A percentile compares a stretch with the other conserved stretches of the same genome.
Evolutionary conservation across 1,140 invertebrate species (phyloP).

Genomic region (Nixonia krombeini): DNA sequence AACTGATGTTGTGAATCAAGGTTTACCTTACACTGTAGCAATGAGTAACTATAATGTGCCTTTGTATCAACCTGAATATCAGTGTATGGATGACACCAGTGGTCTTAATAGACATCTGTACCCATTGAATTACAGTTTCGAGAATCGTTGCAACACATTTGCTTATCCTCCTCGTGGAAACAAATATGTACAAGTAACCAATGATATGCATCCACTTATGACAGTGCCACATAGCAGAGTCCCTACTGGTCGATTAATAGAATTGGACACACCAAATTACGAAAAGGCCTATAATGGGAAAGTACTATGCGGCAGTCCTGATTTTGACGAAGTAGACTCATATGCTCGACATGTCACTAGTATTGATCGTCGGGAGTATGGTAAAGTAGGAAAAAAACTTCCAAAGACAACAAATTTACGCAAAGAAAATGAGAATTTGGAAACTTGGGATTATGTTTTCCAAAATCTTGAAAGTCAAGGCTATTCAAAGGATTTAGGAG

Average conservation of each 20-base stretch:
- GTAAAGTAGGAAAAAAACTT: constrained; percentile 43
- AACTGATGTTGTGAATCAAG: constrained; percentile 15
- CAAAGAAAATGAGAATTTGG: constrained; percentile 71
- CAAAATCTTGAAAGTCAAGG: constrained; percentile 81
- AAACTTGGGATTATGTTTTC: constrained; percentile 85
- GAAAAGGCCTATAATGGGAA: constrained; percentile 52
- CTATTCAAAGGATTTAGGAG: constrained; percentile 79
- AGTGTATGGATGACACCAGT: constrained; percentile 41
- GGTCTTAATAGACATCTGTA: constrained; percentile 3
- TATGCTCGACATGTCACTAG: constrained; percentile 28
- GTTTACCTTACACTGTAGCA: constrained; percentile 18
- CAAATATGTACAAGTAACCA: constrained; percentile 37
- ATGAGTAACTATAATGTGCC: constrained; percentile 54
- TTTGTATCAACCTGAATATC: constrained; percentile 44
- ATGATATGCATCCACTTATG: constrained; percentile 1
- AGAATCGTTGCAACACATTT: constrained; percentile 39
- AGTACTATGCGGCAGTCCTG: constrained; percentile 22
- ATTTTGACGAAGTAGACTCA: constrained; percentile 55
- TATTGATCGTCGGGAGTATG: constrained; percentile 41
- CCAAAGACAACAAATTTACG: constrained; percentile 1
- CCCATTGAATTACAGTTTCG: constrained; percentile 21
- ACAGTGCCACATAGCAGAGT: constrained; percentile 61
- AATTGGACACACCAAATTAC: constrained; percentile 75
- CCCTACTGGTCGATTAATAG: constrained; percentile 79
- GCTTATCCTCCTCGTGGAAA: constrained; percentile 32